phyloP scores from a whole-genome alignment of 2,797 vertebrate species.

The Macropodus opercularis region DNA sequence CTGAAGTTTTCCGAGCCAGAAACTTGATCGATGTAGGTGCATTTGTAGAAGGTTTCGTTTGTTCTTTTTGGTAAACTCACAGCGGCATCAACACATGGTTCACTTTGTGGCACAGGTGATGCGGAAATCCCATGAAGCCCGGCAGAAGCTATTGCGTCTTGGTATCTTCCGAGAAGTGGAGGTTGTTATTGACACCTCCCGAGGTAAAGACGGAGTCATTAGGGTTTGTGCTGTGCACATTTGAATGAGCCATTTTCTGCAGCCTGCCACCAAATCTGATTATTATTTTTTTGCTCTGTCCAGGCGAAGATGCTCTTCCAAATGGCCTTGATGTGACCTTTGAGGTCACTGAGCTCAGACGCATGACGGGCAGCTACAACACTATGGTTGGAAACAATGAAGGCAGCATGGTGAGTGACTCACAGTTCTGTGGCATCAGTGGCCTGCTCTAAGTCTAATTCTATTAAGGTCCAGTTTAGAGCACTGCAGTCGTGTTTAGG shows the following conservation, averaged over 20 bases:
- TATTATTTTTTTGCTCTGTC: too few species aligned
- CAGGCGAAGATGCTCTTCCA: conserved; percentile 93
- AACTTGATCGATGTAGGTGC: conserved; percentile 93
- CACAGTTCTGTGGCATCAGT: background rate
- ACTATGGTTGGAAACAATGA: conserved; percentile 99
- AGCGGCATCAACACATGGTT: background rate
- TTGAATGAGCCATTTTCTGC: too few species aligned
- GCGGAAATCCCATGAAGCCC: conserved; percentile 92
- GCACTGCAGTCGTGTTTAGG: background rate
- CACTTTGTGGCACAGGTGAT: conserved; percentile 85
- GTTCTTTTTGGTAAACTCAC: background rate
- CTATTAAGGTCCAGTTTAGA: background rate
- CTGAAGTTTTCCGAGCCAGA: conserved; percentile 92
- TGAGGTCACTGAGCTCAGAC: conserved; percentile 91
- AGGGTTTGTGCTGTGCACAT: too few species aligned
- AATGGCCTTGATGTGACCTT: conserved; percentile 97
- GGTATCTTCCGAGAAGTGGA: conserved; percentile 96
- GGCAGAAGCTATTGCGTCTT: conserved; percentile 90
- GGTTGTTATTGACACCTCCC: conserved; percentile 93
- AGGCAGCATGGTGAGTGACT: conserved; percentile 97
- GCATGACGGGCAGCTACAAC: conserved; percentile 95
- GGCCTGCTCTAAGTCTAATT: background rate
- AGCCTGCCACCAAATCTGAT: too few species aligned
- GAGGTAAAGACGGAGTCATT: too few species aligned
- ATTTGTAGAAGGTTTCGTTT: background rate